Conservation (phyloP, 2,888 invertebrate genomes). For the Nowickia ferox region DNA sequence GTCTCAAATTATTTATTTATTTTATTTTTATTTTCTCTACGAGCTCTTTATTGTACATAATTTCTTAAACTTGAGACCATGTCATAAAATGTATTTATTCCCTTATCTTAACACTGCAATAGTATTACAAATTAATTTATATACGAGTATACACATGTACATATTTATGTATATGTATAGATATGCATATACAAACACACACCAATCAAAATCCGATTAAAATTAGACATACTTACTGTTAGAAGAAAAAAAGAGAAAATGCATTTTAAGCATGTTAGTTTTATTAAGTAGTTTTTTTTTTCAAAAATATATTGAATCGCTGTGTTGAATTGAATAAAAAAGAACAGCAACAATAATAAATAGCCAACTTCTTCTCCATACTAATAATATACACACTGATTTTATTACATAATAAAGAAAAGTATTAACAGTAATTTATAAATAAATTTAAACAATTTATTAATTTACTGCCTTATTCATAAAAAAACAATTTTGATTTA, state of each 20-base stretch:
- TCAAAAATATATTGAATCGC: slow-evolving; percentile 5
- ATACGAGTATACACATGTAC: neutral
- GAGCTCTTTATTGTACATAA: neutral
- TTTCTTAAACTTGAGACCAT: neutral
- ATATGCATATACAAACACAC: neutral
- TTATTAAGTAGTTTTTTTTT: slow-evolving; percentile 19
- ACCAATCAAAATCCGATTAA: slow-evolving; percentile 8
- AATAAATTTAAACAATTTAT: slow-evolving; percentile 46
- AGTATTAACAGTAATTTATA: neutral
- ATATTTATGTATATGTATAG: neutral
- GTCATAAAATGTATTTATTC: neutral
- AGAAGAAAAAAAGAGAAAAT: neutral
- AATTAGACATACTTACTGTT: slow-evolving; percentile 34
- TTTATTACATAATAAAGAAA: slow-evolving; percentile 2
- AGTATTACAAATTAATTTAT: slow-evolving; percentile 23
- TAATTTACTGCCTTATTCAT: neutral
- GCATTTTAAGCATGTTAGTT: slow-evolving; percentile 22
- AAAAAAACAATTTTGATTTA: no score
- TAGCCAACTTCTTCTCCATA: neutral
- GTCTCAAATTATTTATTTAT: neutral
- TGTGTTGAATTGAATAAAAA: slow-evolving; percentile 24
- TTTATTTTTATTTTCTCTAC: neutral
- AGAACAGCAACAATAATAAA: slow-evolving; percentile 6
- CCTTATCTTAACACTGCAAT: slow-evolving; percentile 14
- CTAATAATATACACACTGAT: neutral